Base-by-base conservation (phyloP, 2,888 invertebrate species). In the Melipona beecheii region DNA sequence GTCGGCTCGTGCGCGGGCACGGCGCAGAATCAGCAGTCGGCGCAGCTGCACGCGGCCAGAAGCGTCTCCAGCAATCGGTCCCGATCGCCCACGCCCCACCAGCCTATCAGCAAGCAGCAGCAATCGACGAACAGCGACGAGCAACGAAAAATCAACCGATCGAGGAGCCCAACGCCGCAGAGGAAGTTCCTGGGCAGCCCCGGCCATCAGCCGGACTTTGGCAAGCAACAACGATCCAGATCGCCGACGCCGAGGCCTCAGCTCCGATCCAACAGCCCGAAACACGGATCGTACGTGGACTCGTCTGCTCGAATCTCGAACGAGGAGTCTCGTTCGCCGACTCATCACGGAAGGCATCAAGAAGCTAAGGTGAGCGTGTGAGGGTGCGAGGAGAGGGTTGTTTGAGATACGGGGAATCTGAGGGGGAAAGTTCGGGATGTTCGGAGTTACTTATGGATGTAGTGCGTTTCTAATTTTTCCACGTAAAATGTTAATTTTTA, bases 161-260 rank as follows among this genome's bases (percentile, higher is more conserved):
- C 95, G 83, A 94, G 95, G 83, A 95, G 95, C 93, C 95, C 95
- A 50, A 96, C 95, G 83, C 95, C 94, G 66, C 95, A 94, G 91
- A 95, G 93, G 89, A 96, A 95, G 92, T 95, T 92, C 92, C 93
- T 91, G 58, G 94, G 91, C 90, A 95, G 92, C 86, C 92, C 92
- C 49, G 88, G 83, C 58, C 92, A 91, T 75, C 92, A 93, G 60
- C 82, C 50, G 17, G 87, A 88, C 89, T 87, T 91, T 64, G 89
- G 86, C 50, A 93, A 92, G 73, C 90, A 91, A 65, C 90, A 91
- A 65, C 91, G 93, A 85, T 93, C 93, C n/a, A 90, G 92, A 86
- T 93, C 93, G 68, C 93, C 95, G 82, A 95, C 95, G 84, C 94
- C 95, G 4, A 95, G 95, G 89, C 94, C 95, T 2, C 93, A 92